These are phyloP conservation scores for Dreissena rostriformis DNA, from an alignment of 1,140 invertebrate species.

Conservation along the genomic window DNA sequence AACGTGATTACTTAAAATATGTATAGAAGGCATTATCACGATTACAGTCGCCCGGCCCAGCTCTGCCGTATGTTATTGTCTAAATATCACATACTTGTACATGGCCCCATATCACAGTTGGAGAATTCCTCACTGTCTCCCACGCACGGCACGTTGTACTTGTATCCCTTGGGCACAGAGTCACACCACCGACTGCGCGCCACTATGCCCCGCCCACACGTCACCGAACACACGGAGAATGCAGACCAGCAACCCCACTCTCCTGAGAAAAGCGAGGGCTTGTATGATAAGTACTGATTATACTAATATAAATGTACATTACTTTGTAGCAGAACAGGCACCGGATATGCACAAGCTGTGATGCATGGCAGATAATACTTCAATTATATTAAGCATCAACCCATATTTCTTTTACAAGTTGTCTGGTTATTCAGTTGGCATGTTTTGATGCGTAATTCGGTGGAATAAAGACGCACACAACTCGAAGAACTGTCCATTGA, in stretches of 20 bases:
- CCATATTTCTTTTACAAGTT: no score
- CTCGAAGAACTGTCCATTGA: no score
- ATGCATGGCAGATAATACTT: background rate
- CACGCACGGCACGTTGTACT: conserved; percentile 60
- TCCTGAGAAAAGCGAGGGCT: conserved; percentile 52
- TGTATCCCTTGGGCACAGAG: conserved; percentile 49
- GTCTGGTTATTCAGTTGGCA: no score
- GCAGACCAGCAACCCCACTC: conserved; percentile 72
- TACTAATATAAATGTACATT: background rate
- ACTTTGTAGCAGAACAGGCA: background rate
- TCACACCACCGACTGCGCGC: conserved; percentile 61
- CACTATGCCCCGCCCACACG: conserved; percentile 66
- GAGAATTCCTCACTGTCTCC: conserved; percentile 48
- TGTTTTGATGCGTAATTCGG: no score
- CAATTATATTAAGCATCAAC: background rate
- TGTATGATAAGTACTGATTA: background rate
- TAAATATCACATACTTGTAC: conserved; percentile 37
- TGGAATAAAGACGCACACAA: no score
- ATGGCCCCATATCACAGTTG: conserved; percentile 48
- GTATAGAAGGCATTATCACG: background rate
- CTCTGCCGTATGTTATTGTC: no score
- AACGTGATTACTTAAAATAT: background rate
- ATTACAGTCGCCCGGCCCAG: no score
- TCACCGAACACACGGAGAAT: conserved; percentile 65
- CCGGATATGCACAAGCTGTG: background rate